Conservation (phyloP, 2,888 invertebrate genomes). For the Parnassius smintheus region DNA sequence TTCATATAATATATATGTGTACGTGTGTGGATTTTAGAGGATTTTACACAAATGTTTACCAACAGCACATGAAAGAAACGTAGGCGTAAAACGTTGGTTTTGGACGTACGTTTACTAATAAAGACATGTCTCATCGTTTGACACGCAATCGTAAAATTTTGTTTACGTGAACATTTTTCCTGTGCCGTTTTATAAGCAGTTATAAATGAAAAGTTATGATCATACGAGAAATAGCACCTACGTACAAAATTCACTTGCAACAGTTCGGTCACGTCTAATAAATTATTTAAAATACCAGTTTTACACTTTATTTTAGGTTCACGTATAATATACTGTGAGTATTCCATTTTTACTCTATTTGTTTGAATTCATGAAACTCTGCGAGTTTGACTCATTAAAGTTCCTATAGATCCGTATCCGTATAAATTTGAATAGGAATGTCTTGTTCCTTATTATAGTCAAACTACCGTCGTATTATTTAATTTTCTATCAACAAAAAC, state of each 20-base stretch:
- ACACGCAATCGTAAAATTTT: slow-evolving; percentile 56
- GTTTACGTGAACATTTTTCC: slow-evolving; percentile 50
- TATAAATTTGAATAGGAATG: slow-evolving; percentile 4
- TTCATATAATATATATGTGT: slow-evolving; percentile 1
- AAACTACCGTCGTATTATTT: neutral
- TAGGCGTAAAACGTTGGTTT: slow-evolving; percentile 58
- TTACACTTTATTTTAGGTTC: slow-evolving; percentile 28
- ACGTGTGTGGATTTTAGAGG: slow-evolving; percentile 12
- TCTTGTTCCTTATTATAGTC: neutral
- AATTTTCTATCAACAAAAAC: neutral
- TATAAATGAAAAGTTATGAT: slow-evolving; percentile 38
- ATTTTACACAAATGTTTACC: slow-evolving; percentile 23
- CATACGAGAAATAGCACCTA: slow-evolving; percentile 41
- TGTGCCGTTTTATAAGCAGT: slow-evolving; percentile 43
- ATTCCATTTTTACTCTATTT: slow-evolving; percentile 2
- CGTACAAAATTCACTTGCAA: slow-evolving; percentile 26
- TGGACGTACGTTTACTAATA: slow-evolving; percentile 58
- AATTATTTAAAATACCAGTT: slow-evolving; percentile 34
- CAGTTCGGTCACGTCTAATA: slow-evolving; percentile 29
- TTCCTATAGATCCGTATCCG: neutral
- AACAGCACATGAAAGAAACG: slow-evolving; percentile 35
- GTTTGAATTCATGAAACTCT: slow-evolving; percentile 7
- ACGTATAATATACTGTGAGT: slow-evolving; percentile 13
- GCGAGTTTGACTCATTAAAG: slow-evolving; percentile 1
- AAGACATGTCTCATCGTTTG: slow-evolving; percentile 62